Evolutionary conservation across 2,113 vertebrate species (phyloP).

Genomic region (Argyrosomus japonicus): DNA sequence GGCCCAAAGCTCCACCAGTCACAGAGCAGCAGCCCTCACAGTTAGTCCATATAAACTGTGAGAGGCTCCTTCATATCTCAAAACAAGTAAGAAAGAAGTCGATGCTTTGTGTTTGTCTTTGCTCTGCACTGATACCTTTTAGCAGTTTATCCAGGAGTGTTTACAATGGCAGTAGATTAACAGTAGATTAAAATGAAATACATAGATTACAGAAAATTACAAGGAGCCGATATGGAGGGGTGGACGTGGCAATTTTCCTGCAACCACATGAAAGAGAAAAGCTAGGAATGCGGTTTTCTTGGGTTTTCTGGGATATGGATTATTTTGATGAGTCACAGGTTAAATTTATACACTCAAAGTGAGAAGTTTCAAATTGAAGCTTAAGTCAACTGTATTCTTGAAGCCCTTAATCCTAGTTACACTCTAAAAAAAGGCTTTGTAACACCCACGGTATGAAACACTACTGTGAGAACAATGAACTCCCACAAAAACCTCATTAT

Average conservation of each 20-base stretch:
- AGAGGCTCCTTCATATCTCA: conserved; percentile 20
- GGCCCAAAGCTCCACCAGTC: conserved; percentile 51
- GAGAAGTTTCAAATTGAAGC: conserved; percentile 30
- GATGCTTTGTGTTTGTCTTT: not conserved
- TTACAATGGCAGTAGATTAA: not conserved
- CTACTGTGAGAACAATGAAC: conserved; percentile 21
- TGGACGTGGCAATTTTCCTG: conserved; percentile 26
- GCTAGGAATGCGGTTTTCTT: conserved; percentile 8
- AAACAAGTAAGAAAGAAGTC: not conserved
- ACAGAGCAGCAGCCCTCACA: conserved; percentile 20
- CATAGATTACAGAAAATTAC: conserved; percentile 48
- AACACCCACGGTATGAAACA: conserved; percentile 25
- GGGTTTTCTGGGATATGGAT: conserved; percentile 15
- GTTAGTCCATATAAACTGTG: conserved; percentile 7
- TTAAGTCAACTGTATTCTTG: conserved; percentile 15
- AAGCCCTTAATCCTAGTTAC: not conserved
- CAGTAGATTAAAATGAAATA: conserved; percentile 28
- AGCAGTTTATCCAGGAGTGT: not conserved
- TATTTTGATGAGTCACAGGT: conserved; percentile 21
- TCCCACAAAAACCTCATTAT: conserved; percentile 23
- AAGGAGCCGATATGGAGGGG: conserved; percentile 13
- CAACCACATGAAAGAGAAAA: conserved; percentile 32
- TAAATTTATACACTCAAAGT: conserved; percentile 34
- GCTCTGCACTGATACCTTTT: not conserved
- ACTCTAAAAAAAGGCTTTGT: conserved; percentile 7